These are phyloP conservation scores for Xyrauchen texanus DNA, from an alignment of 2,113 vertebrate species.

Conservation along the genomic window DNA sequence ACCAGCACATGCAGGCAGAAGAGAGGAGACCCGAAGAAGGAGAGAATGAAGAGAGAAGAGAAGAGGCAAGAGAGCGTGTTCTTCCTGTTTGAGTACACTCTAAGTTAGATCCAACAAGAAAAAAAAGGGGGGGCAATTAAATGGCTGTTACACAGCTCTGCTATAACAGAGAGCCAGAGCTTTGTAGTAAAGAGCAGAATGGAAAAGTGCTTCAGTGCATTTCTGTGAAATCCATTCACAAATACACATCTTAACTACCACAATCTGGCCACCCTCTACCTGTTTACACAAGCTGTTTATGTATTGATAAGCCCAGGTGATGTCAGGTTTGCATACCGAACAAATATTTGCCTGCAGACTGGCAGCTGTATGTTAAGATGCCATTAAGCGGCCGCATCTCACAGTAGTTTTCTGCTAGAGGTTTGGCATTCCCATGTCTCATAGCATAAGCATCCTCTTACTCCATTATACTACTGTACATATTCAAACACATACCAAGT, in stretches of 20 bases:
- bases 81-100: no score
- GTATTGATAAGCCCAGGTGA: slow-evolving; percentile 77
- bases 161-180: slow-evolving; percentile 34
- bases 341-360: slow-evolving; percentile 89
- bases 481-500: slow-evolving; percentile 36
- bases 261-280: slow-evolving; percentile 68
- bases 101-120: background rate
- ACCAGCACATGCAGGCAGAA: no score
- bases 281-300: slow-evolving; percentile 93
- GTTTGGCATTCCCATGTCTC: slow-evolving; percentile 76
- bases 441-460: slow-evolving; percentile 63
- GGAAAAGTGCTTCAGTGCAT: slow-evolving; percentile 70
- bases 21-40: no score
- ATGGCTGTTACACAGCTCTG: slow-evolving; percentile 52
- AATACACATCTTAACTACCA: slow-evolving; percentile 55
- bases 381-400: slow-evolving; percentile 83
- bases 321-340: slow-evolving; percentile 85
- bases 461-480: slow-evolving; percentile 19
- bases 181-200: slow-evolving; percentile 41
- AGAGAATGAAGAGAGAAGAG: no score
- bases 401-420: slow-evolving; percentile 67
- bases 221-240: slow-evolving; percentile 62
- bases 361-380: slow-evolving; percentile 96
- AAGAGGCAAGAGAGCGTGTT: no score
- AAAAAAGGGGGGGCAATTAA: slow-evolving; percentile 50